Evolutionary conservation across 1,140 invertebrate species (phyloP), one percentile per base, ranked within the genome.

Genomic region (Scylla paramamosain): DNA sequence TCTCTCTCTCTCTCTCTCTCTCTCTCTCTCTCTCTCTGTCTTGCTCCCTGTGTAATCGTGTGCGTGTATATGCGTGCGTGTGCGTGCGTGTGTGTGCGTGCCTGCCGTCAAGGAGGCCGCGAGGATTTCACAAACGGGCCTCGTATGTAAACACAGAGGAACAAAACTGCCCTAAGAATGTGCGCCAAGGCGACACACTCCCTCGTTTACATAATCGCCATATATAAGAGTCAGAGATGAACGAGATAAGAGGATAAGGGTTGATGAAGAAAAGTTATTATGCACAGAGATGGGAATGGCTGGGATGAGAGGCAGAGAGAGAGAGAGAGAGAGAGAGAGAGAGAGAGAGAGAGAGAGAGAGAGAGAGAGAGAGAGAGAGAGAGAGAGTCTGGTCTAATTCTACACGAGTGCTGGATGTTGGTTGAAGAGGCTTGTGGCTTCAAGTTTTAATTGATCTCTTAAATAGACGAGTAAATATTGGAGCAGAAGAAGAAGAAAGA

Each of bases 21-120:
- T 28, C 83, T 28, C 86, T 32, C 31, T 8, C 31, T 12, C 86
- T 31, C 86, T 88, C 86, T 88, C 86, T 8, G 0, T 88, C 86
- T 39, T 6, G 31, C 86, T 32, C 86, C 4, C 83, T 84, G 31
- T 29, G 3, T 20, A 39, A 2, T 8, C 16, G 12, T 86, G 83
- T 86, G n/a, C 10, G 16, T 86, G 16, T 7, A 7, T 16, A 1
- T 86, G 83, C 32, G 83, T 86, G 83, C 32, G 83, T 86, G 83
- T 86, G 83, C n/a, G 83, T 86, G 83, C 32, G 83, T 12, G 83
- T 86, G 83, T 7, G 83, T 86, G 83, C 32, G 16, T 86, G 83
- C 32, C 16, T 86, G 83, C 31, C 52, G 52, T 59, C 52, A 14
- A 20, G 52, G 16, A 59, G 52, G 12, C 52, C 16, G 10, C 16